phyloP scores from a whole-genome alignment of 37 sponge, comb jelly and placozoan species.

The Spongia lamella region DNA sequence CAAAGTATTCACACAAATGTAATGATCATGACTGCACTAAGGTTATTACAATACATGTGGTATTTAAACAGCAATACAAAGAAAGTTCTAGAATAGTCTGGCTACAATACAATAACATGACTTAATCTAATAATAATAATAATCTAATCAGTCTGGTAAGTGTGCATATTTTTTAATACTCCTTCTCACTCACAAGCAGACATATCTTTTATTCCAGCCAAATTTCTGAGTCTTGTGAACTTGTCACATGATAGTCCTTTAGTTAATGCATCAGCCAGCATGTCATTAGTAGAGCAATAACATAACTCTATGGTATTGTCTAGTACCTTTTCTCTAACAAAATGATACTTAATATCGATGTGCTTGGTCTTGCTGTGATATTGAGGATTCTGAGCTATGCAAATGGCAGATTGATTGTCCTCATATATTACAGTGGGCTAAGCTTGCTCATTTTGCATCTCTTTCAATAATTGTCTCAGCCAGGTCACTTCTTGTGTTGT shows the following conservation, averaged over 20 bases:
- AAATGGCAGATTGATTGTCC: conserved; percentile 63
- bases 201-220: conserved; percentile 8
- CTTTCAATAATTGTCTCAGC: conserved; percentile 5
- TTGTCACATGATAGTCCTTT: conserved; percentile 37
- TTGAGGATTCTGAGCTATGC: conserved; percentile 48
- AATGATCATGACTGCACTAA: too few species aligned
- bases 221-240: conserved; percentile 16
- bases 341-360: conserved; percentile 47
- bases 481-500: conserved; percentile 45
- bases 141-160: too few species aligned
- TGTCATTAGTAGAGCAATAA: conserved; percentile 51
- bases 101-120: too few species aligned
- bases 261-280: conserved; percentile 55
- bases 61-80: too few species aligned
- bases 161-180: conserved; percentile 56
- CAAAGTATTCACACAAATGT: too few species aligned
- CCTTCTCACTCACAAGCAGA: conserved; percentile 38
- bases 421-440: conserved; percentile 51
- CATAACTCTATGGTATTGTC: conserved; percentile 19
- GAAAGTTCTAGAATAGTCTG: too few species aligned
- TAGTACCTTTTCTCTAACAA: conserved; percentile 28
- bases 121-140: too few species aligned
- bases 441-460: conserved; percentile 7
- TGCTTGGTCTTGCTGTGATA: conserved; percentile 42
- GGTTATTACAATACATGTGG: too few species aligned